Evolutionary conservation across 1,140 invertebrate genomes (phyloP).

Genomic region (Doryteuthis pealeii): DNA sequence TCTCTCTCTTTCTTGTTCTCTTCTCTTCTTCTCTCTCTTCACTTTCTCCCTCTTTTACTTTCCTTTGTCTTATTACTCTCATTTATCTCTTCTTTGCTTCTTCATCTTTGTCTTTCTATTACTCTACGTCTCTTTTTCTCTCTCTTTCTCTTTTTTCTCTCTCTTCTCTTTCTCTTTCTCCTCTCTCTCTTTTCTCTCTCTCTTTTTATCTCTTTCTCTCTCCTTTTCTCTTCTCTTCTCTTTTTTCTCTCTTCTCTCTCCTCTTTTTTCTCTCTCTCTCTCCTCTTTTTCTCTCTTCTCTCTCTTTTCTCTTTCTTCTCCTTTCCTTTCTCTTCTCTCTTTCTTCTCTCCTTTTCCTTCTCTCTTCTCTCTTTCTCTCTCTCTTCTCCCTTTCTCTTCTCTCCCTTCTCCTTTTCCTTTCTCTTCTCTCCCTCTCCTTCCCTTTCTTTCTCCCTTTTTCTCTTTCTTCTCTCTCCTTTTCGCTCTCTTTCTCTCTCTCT

Average conservation of each 20-base stretch:
- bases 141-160: neutral
- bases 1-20: too few relatives aligned
- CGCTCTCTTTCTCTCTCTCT: too few relatives aligned
- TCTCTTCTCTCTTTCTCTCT: constrained; percentile 6
- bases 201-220: too few relatives aligned
- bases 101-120: too few relatives aligned
- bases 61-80: too few relatives aligned
- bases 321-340: neutral
- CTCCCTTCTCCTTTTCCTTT: constrained; percentile 5
- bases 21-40: too few relatives aligned
- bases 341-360: neutral
- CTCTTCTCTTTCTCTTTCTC: neutral
- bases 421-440: neutral
- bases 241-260: neutral
- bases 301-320: neutral
- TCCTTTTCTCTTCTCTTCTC: neutral
- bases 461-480: neutral
- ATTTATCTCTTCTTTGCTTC: too few relatives aligned
- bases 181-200: neutral
- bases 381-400: neutral
- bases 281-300: neutral
- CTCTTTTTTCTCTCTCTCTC: neutral
- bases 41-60: too few relatives aligned
- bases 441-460: neutral
- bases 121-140: too few relatives aligned